phyloP scores from a whole-genome alignment of 2,888 invertebrate genomes.

The Pomacea canaliculata region DNA sequence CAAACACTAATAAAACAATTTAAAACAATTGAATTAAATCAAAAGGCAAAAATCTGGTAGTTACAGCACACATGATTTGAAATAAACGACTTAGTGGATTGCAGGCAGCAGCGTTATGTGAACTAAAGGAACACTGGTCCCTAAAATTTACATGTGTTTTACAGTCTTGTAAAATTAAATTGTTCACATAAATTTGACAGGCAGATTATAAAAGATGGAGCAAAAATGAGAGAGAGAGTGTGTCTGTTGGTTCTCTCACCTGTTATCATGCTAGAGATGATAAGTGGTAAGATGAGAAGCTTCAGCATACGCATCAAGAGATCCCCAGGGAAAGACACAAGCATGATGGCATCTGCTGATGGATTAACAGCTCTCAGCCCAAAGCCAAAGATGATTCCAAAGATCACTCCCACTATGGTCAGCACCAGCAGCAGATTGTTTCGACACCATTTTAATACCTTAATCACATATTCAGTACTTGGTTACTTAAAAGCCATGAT shows the following conservation, averaged over 20 bases:
- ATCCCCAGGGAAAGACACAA: conserved; percentile 79
- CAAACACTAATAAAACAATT: too few species aligned
- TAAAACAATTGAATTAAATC: too few species aligned
- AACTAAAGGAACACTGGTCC: too few species aligned
- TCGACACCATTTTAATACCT: conserved; percentile 51
- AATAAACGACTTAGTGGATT: too few species aligned
- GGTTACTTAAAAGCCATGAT: background rate
- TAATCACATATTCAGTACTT: conserved; percentile 21
- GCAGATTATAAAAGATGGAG: too few species aligned
- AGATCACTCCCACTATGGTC: conserved; percentile 75
- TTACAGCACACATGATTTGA: too few species aligned
- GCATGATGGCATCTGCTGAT: conserved; percentile 73
- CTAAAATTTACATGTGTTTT: too few species aligned
- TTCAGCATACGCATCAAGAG: conserved; percentile 78
- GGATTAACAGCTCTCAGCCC: conserved; percentile 72
- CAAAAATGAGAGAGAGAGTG: too few species aligned
- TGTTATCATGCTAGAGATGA: conserved; percentile 77
- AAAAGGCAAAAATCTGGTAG: too few species aligned
- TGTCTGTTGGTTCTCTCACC: conserved; percentile 66
- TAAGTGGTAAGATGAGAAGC: conserved; percentile 79
- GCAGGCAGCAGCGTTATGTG: too few species aligned
- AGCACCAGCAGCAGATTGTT: conserved; percentile 75
- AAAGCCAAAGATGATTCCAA: conserved; percentile 76
- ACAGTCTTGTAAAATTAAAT: too few species aligned
- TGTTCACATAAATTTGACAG: too few species aligned